These are phyloP conservation scores for Phocoena sinus DNA, from an alignment of 2,113 vertebrate species.

Conservation along the genomic window DNA sequence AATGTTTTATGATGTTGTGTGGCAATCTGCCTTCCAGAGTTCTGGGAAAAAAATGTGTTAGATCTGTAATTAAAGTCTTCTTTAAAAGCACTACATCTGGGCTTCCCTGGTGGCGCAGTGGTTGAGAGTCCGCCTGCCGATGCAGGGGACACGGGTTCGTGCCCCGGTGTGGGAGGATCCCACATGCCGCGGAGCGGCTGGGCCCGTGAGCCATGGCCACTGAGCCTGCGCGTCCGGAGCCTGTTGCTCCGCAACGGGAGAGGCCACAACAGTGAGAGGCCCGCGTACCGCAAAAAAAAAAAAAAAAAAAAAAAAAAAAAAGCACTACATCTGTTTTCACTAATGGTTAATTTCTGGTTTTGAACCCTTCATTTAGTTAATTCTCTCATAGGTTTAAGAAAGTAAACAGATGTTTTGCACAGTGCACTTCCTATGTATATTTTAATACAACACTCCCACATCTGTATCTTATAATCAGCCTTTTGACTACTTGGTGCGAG, in stretches of 20 bases:
- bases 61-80: conserved; percentile 62
- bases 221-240: too few species aligned
- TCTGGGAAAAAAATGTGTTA: conserved; percentile 67
- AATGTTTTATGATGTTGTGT: conserved; percentile 75
- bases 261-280: too few species aligned
- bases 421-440: conserved; percentile 68
- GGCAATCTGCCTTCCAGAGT: conserved; percentile 69
- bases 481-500: conserved; percentile 33
- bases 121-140: too few species aligned
- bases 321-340: conserved; percentile 79
- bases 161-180: too few species aligned
- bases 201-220: too few species aligned
- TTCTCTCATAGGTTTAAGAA: conserved; percentile 70
- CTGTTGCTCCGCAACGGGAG: too few species aligned
- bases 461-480: conserved; percentile 33
- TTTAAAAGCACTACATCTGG: conserved; percentile 77
- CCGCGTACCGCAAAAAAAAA: too few species aligned
- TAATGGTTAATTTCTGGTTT: conserved; percentile 67
- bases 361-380: conserved; percentile 65
- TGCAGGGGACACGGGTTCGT: too few species aligned
- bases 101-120: too few species aligned
- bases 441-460: conserved; percentile 69
- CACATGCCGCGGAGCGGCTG: too few species aligned
- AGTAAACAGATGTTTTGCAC: conserved; percentile 78
- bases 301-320: too few species aligned